Base-by-base conservation (phyloP, 2,797 vertebrate genomes). In the Rhinophrynus dorsalis region DNA sequence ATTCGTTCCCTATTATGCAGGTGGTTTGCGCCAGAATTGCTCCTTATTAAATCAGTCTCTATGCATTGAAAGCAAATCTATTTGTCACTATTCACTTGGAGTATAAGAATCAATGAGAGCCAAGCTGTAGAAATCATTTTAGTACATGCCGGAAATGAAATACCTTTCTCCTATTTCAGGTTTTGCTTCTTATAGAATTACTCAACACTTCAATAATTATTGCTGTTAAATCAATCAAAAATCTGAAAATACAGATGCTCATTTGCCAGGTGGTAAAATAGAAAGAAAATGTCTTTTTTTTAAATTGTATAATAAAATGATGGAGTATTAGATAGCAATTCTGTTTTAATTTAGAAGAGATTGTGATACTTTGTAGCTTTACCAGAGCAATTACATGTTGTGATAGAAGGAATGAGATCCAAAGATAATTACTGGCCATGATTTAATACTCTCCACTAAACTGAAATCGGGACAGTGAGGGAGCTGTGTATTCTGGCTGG, bases 171-270 rank as follows among this genome's bases (percentile, higher is more conserved):
- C 47, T 44, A 40, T 73, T 59, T 66, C 44, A 21, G 48, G 40
- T 44, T 66, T 32, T 40, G 33, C 33, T 59, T 58, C 54, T 58
- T 27, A 52, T 21, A 71, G 47, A 60, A 52, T 60, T 38, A 15
- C 23, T 17, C 66, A 33, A 32, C 26, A 24, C 59, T 65, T 58
- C 37, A 56, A 29, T 30, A 64, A 71, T 57, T 45, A 26, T 55
- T 27, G 37, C 69, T 73, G 69, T 59, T 73, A 66, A 73, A 73
- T 59, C 69, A 73, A 73, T 48, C 10, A 26, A 59, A 52, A 38
- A 54, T 58, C 18, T 47, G 47, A 40, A 32, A 61, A 24, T 64
- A 42, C 52, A 58, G 47, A 51, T 58, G 54, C n/a, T 40, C 45
- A 66, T 59, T 45, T 73, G 61, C 61, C 54, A 65, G 61, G 54